These are phyloP conservation scores for Eulithis prunata DNA, from an alignment of 2,888 invertebrate genomes.

Conservation along the genomic window DNA sequence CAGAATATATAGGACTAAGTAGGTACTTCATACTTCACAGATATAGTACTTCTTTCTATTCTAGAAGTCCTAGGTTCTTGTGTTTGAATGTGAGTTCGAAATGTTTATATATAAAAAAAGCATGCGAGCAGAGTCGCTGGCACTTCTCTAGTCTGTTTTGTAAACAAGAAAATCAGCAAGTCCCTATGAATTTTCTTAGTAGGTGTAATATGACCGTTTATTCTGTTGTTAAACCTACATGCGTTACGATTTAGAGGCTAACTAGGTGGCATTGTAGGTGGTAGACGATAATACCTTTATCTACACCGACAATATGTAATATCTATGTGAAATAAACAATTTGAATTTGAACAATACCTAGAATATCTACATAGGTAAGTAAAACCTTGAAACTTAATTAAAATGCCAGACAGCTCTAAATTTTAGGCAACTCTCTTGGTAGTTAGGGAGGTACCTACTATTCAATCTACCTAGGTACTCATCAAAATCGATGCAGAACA, in stretches of 20 bases:
- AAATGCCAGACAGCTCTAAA: neutral
- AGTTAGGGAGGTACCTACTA: neutral
- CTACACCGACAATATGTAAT: neutral
- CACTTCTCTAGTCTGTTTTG: neutral
- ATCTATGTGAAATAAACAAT: too few relatives aligned
- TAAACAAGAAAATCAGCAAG: neutral
- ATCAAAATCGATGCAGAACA: neutral
- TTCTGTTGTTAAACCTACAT: conserved; percentile 9
- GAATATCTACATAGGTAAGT: too few relatives aligned
- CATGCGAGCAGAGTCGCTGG: neutral
- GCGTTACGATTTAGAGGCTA: conserved; percentile 10
- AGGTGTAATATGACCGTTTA: conserved; percentile 4
- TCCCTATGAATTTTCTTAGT: conserved; percentile 8
- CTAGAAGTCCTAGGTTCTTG: too few relatives aligned
- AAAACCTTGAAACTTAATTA: conserved; percentile 1
- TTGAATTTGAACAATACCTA: too few relatives aligned
- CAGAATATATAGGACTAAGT: too few relatives aligned
- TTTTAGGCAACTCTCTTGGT: neutral
- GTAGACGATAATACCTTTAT: conserved; percentile 4
- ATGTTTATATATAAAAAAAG: too few relatives aligned
- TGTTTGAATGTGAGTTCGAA: too few relatives aligned
- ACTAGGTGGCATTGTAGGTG: conserved; percentile 9
- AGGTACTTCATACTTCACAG: too few relatives aligned
- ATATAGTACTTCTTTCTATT: too few relatives aligned
- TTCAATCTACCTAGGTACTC: neutral